Percentiles rank a stretch among this genome's conserved stretches.
phyloP scores from a whole-genome alignment of 2,113 vertebrate genomes.

The Mugil cephalus region DNA sequence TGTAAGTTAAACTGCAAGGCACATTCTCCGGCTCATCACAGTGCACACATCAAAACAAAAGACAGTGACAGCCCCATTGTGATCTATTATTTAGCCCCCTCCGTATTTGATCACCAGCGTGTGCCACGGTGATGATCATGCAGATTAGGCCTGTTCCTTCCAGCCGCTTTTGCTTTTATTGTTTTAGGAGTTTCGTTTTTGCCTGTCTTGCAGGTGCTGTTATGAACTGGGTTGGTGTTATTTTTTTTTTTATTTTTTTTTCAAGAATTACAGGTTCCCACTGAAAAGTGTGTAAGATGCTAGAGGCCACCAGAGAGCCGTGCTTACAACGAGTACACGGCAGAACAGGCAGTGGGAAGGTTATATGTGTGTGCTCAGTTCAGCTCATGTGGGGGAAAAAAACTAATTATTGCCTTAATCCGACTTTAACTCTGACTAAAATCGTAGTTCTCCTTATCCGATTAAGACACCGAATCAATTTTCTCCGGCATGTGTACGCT shows the following conservation, averaged over 20 bases:
- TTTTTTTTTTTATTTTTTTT: conserved; percentile 4
- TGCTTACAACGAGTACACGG: too few species aligned
- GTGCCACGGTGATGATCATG: conserved; percentile 78
- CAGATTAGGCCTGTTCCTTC: conserved; percentile 75
- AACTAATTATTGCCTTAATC: too few species aligned
- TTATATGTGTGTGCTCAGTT: too few species aligned
- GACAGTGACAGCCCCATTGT: conserved; percentile 77
- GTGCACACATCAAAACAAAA: conserved; percentile 76
- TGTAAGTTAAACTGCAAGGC: conserved; percentile 80
- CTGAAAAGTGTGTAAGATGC: conserved; percentile 6
- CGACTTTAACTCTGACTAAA: too few species aligned
- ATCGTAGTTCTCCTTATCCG: too few species aligned
- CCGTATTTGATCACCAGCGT: conserved; percentile 76
- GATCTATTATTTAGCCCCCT: conserved; percentile 85
- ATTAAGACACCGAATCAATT: too few species aligned
- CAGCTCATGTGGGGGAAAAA: too few species aligned
- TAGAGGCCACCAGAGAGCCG: background rate
- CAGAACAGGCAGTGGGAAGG: too few species aligned
- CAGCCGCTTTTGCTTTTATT: conserved; percentile 54
- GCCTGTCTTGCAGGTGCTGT: conserved; percentile 31
- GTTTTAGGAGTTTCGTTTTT: conserved; percentile 51
- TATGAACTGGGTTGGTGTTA: conserved; percentile 7
- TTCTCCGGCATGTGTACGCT: too few species aligned
- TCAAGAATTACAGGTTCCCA: background rate
- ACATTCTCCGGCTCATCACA: conserved; percentile 73